A percentile compares a stretch with the other conserved stretches of the same genome.
Evolutionary conservation across 2,888 invertebrate species (phyloP).

Genomic region (Plemyria rubiginata): DNA sequence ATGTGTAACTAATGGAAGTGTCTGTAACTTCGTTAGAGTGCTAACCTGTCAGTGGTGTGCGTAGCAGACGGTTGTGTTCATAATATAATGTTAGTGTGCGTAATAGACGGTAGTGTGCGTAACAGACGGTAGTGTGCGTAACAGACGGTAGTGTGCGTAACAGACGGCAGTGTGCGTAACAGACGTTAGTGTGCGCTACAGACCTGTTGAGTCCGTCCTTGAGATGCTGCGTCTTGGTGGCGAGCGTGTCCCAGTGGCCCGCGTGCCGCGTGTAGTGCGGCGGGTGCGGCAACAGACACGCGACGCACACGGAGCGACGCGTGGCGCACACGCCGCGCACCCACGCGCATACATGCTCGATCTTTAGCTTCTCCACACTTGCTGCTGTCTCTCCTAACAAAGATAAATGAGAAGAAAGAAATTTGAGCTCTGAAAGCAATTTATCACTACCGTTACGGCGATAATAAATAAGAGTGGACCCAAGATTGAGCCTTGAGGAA

Average conservation of each 20-base stretch:
- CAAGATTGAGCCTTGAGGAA: too few relatives aligned
- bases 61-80: too few relatives aligned
- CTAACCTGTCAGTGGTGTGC: too few relatives aligned
- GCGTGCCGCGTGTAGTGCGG: conserved; percentile 98
- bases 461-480: too few relatives aligned
- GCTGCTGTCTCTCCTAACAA: conserved; percentile 89
- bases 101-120: too few relatives aligned
- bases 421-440: neutral
- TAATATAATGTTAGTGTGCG: too few relatives aligned
- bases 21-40: too few relatives aligned
- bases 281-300: conserved; percentile 97
- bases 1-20: too few relatives aligned
- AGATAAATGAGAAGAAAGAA: neutral
- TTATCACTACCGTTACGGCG: too few relatives aligned
- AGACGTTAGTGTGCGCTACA: conserved; percentile 30
- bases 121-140: too few relatives aligned
- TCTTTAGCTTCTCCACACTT: conserved; percentile 95
- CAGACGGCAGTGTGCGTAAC: too few relatives aligned
- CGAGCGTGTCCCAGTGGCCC: conserved; percentile 97
- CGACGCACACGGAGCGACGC: conserved; percentile 95
- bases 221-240: conserved; percentile 94
- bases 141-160: too few relatives aligned
- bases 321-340: conserved; percentile 90
- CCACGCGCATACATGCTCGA: conserved; percentile 97
- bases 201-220: conserved; percentile 95